Percentiles rank a stretch among this genome's conserved stretches.
These are phyloP conservation scores for Cheilosia scutellata DNA, from an alignment of 2,888 invertebrate genomes.

Conservation along the genomic window DNA sequence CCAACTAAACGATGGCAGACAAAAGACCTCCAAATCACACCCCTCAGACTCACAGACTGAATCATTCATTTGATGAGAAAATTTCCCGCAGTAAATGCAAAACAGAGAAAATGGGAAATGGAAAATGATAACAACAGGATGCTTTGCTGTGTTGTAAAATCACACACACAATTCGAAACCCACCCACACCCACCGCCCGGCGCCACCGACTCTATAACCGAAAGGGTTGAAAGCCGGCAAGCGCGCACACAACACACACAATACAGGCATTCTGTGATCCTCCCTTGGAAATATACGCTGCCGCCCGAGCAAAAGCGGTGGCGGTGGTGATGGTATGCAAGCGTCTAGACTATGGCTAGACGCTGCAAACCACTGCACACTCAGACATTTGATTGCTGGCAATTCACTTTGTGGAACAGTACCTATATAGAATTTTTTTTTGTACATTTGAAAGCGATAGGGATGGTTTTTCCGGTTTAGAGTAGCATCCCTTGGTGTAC, in stretches of 20 bases:
- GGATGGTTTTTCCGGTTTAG: slow-evolving; percentile 42
- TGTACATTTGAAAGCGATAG: slow-evolving; percentile 37
- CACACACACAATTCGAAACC: slow-evolving; percentile 53
- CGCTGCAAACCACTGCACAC: slow-evolving; percentile 78
- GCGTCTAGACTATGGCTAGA: slow-evolving; percentile 79
- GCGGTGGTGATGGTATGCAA: slow-evolving; percentile 74
- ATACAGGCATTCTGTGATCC: slow-evolving; percentile 63
- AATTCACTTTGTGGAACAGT: slow-evolving; percentile 73
- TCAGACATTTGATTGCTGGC: slow-evolving; percentile 76
- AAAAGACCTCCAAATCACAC: slow-evolving; percentile 21
- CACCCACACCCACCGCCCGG: background rate
- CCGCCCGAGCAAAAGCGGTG: slow-evolving; percentile 27
- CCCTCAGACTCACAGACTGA: slow-evolving; percentile 19
- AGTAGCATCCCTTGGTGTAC: slow-evolving; percentile 51
- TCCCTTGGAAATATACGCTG: slow-evolving; percentile 42
- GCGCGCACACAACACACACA: slow-evolving; percentile 42
- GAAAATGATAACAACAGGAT: slow-evolving; percentile 75
- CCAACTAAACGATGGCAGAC: slow-evolving; percentile 10
- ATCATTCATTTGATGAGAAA: slow-evolving; percentile 55
- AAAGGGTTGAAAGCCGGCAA: slow-evolving; percentile 51
- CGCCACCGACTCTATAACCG: slow-evolving; percentile 31
- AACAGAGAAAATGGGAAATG: slow-evolving; percentile 50
- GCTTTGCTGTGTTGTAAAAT: slow-evolving; percentile 65
- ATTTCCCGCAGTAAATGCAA: slow-evolving; percentile 39
- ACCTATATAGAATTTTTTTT: slow-evolving; percentile 14